A percentile compares a stretch with the other conserved stretches of the same genome.
These are phyloP conservation scores for Pachliopta kotzebuea DNA, from an alignment of 2,888 invertebrate genomes.

Conservation along the genomic window DNA sequence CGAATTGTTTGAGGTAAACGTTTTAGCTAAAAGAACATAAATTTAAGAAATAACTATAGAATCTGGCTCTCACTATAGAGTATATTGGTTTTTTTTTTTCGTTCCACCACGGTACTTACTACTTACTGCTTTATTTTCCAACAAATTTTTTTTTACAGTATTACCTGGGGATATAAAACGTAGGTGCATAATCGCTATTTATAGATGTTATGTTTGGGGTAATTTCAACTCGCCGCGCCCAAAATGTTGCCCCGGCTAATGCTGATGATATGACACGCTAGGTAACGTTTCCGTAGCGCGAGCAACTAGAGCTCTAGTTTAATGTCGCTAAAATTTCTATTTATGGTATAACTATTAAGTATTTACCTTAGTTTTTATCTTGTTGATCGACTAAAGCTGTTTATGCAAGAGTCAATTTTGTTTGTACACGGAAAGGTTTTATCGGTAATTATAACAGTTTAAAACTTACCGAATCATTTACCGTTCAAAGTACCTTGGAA, in stretches of 20 bases:
- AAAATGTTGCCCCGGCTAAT: slow-evolving; percentile 46
- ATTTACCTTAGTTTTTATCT: too few relatives aligned
- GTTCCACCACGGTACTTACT: too few relatives aligned
- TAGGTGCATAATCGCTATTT: slow-evolving; percentile 61
- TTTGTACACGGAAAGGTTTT: too few relatives aligned
- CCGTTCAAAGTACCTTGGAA: background rate
- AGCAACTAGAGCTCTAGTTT: slow-evolving; percentile 9
- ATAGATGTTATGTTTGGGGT: slow-evolving; percentile 58
- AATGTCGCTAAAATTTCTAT: background rate
- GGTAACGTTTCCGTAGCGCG: slow-evolving; percentile 24
- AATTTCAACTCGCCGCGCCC: slow-evolving; percentile 51
- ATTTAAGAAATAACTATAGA: too few relatives aligned
- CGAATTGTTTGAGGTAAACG: background rate
- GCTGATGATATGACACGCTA: slow-evolving; percentile 44
- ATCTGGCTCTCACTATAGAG: too few relatives aligned
- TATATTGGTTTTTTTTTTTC: too few relatives aligned
- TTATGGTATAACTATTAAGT: background rate
- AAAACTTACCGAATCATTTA: background rate
- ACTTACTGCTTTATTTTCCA: slow-evolving; percentile 38
- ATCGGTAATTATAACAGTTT: background rate
- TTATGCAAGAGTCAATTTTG: too few relatives aligned
- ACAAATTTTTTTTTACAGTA: slow-evolving; percentile 51
- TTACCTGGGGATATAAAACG: slow-evolving; percentile 55
- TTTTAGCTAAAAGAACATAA: too few relatives aligned
- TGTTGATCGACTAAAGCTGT: too few relatives aligned